Evolutionary conservation across 2,797 vertebrate genomes (phyloP), one percentile per base, ranked within the genome.

Genomic region (Triplophysa yarkandensis): DNA sequence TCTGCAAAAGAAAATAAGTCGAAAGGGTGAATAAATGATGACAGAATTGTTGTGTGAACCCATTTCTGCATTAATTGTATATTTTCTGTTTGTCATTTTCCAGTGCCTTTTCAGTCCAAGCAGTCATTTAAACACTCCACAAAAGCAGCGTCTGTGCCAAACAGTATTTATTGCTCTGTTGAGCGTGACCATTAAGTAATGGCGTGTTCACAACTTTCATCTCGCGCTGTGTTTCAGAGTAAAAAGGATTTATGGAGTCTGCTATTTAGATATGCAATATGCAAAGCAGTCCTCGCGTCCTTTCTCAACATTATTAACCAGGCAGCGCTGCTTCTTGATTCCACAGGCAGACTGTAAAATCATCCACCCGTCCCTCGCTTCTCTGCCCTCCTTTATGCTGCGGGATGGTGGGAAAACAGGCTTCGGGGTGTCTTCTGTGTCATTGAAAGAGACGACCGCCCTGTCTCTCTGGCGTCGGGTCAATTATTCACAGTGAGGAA

Each of bases 401-500:
- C 81, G 58, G 81, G 62, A 68, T 54, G 39, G 57, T 13, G 28
- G 74, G 80, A 76, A 74, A 65, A 28, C 73, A 79, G 44, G 25
- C 81, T 83, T 79, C 41, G 72, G 82, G 83, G 76, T 25, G 88
- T 91, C 88, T 89, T 89, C 44, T 89, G 86, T 83, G 88, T 91
- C 91, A 89, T 91, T 91, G 92, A 77, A 77, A 48, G 62, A 14
- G 8, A 71, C 83, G 89, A 89, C 88, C 89, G 83, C 83, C 71
- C 77, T 72, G 67, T 80, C 77, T 76, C 83, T 77, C 86, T 90
- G 90, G 90, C 89, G 85, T 32, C 43, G 77, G 90, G 91, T 92
- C 90, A 88, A 91, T 92, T 90, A 92, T 89, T 92, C 90, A 91
- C 90, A 69, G 82, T 79, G 11, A 83, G 43, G 85, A 85, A 90